Conservation (phyloP, 1,140 invertebrate species). For the Cotesia vestalis region DNA sequence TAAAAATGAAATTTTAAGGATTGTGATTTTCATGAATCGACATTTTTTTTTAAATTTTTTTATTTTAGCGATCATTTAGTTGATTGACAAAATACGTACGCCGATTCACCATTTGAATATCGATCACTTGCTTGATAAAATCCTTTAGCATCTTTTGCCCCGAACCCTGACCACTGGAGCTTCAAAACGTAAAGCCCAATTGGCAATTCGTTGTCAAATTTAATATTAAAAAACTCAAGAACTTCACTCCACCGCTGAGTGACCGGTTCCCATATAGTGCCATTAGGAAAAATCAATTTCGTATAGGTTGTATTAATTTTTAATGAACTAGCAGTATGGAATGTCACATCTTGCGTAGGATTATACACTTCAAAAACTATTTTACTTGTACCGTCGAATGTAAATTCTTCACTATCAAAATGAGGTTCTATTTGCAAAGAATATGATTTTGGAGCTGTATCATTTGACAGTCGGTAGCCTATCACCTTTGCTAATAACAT, state of each 20-base stretch:
- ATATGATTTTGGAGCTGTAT: slow-evolving; percentile 36
- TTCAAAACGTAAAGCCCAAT: slow-evolving; percentile 8
- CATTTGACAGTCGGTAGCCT: slow-evolving; percentile 38
- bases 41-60: not conserved
- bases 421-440: slow-evolving; percentile 42
- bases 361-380: slow-evolving; percentile 40
- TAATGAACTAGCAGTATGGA: slow-evolving; percentile 32
- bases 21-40: too few species aligned
- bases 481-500: slow-evolving; percentile 5
- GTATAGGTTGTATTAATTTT: slow-evolving; percentile 18
- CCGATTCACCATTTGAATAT: not conserved
- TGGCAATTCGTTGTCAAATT: not conserved
- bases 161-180: slow-evolving; percentile 15
- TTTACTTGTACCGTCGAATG: slow-evolving; percentile 41
- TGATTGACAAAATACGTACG: not conserved
- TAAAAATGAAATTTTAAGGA: too few species aligned
- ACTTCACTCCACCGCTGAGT: slow-evolving; percentile 8
- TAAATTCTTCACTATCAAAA: slow-evolving; percentile 42
- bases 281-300: not conserved
- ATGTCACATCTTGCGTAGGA: slow-evolving; percentile 36
- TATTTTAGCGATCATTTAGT: not conserved
- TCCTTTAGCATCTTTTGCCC: not conserved
- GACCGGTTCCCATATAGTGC: slow-evolving; percentile 8
- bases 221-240: slow-evolving; percentile 25
- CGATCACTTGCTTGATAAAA: slow-evolving; percentile 1